These are phyloP conservation scores for Apoda limacodes DNA, from an alignment of 2,888 invertebrate species.

Conservation along the genomic window DNA sequence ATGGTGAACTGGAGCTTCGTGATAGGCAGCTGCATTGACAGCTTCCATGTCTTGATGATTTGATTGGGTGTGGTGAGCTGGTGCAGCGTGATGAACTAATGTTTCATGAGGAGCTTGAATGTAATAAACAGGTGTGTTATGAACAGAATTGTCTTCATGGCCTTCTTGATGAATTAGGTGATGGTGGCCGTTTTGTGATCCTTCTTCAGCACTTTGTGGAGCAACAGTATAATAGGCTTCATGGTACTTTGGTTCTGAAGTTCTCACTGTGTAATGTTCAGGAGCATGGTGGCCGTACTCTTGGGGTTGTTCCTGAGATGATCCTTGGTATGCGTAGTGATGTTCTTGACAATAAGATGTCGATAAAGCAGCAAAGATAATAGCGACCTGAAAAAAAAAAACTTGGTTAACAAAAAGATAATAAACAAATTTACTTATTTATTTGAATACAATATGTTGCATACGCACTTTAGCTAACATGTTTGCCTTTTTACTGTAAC, in stretches of 20 bases:
- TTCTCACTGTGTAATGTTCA: constrained; percentile 23
- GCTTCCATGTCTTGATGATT: constrained; percentile 28
- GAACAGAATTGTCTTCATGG: constrained; percentile 23
- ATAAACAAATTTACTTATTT: constrained; percentile 6
- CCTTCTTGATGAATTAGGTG: constrained; percentile 33
- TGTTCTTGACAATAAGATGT: constrained; percentile 37
- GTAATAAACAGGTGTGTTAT: too few relatives aligned
- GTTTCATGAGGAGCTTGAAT: too few relatives aligned
- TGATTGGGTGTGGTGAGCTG: constrained; percentile 24
- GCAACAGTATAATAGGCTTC: constrained; percentile 29
- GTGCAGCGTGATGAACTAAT: constrained; percentile 18
- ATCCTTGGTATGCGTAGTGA: constrained; percentile 31
- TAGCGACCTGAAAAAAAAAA: background rate
- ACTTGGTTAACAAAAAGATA: too few relatives aligned
- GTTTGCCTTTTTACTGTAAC: constrained; percentile 57
- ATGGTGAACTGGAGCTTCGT: constrained; percentile 21
- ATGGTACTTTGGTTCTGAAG: constrained; percentile 25
- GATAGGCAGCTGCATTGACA: constrained; percentile 23
- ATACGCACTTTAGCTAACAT: constrained; percentile 58
- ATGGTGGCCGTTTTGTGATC: constrained; percentile 39
- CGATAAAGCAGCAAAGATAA: constrained; percentile 30
- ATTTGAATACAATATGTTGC: constrained; percentile 9
- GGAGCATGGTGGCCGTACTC: constrained; percentile 34
- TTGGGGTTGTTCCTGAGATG: constrained; percentile 33
- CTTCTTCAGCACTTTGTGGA: constrained; percentile 28